These are phyloP conservation scores for Zaprionus nigranus DNA, from an alignment of 1,140 invertebrate genomes.

Conservation along the genomic window DNA sequence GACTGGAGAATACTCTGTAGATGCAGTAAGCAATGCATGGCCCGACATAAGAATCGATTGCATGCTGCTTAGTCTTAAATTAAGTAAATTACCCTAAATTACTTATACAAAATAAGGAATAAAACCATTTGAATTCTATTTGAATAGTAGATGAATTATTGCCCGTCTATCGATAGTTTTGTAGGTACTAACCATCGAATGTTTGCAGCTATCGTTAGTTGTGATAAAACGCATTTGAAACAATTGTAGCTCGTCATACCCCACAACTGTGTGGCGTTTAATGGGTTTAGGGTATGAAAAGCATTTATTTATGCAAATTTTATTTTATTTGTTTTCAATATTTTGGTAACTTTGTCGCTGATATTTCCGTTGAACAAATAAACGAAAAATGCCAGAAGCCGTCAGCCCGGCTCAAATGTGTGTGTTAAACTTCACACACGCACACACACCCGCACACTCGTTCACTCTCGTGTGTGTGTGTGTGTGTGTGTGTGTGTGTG, in stretches of 20 bases:
- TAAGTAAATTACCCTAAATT: too few species aligned
- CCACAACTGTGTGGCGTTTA: neutral
- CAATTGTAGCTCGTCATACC: neutral
- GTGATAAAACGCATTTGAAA: neutral
- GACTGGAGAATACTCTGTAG: conserved; percentile 1
- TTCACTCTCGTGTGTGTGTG: neutral
- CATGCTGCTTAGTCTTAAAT: too few species aligned
- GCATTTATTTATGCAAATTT: conserved; percentile 82
- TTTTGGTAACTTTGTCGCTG: conserved; percentile 82
- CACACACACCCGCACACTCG: too few species aligned
- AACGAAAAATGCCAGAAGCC: conserved; percentile 66
- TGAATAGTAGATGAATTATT: too few species aligned
- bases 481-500: neutral
- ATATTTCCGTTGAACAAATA: conserved; percentile 79
- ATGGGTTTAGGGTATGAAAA: conserved; percentile 30
- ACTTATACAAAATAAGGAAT: too few species aligned
- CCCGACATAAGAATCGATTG: too few species aligned
- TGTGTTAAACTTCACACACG: conserved; percentile 65
- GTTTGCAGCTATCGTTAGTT: neutral
- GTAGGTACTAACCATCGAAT: neutral
- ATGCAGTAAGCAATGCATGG: neutral
- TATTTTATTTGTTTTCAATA: conserved; percentile 82
- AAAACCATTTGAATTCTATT: too few species aligned
- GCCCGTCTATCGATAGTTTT: neutral
- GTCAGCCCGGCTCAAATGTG: conserved; percentile 69